Evolutionary conservation across 2,113 vertebrate species (phyloP).

Genomic region (Aphelocoma coerulescens): DNA sequence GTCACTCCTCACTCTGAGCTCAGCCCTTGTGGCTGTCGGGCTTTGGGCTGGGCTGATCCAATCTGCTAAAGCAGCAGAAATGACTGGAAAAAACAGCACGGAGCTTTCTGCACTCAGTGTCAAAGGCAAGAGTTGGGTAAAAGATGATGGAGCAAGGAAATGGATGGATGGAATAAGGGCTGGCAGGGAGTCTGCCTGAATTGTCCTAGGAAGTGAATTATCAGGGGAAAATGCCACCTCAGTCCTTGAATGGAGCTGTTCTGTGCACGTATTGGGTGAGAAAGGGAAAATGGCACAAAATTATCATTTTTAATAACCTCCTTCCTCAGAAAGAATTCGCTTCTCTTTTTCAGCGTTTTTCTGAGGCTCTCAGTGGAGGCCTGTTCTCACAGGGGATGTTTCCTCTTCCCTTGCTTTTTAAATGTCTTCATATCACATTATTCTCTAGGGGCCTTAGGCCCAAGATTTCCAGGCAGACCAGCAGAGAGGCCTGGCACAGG

Average conservation of each 20-base stretch:
- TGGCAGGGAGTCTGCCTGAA: not conserved
- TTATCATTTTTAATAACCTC: not conserved
- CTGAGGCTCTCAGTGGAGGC: not conserved
- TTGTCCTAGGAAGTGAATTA: not conserved
- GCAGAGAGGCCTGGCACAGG: not conserved
- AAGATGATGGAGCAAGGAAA: not conserved
- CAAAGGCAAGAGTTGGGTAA: not conserved
- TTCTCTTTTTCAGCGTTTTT: not conserved
- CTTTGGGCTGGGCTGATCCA: not conserved
- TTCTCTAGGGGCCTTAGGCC: not conserved
- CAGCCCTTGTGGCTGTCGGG: not conserved
- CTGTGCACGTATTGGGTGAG: fast-evolving
- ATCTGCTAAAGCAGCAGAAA: not conserved
- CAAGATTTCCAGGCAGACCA: not conserved
- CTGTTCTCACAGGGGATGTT: not conserved
- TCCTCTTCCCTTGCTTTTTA: not conserved
- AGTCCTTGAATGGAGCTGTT: not conserved
- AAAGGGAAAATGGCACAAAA: not conserved
- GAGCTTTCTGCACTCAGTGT: not conserved
- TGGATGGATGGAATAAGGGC: not conserved
- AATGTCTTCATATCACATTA: not conserved
- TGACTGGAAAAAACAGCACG: not conserved
- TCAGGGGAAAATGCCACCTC: not conserved
- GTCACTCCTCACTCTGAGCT: not conserved
- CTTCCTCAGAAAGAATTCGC: not conserved